A percentile compares a stretch with the other conserved stretches of the same genome.
Conservation (phyloP, 2,113 vertebrate genomes). For the Zosterops pallidus region DNA sequence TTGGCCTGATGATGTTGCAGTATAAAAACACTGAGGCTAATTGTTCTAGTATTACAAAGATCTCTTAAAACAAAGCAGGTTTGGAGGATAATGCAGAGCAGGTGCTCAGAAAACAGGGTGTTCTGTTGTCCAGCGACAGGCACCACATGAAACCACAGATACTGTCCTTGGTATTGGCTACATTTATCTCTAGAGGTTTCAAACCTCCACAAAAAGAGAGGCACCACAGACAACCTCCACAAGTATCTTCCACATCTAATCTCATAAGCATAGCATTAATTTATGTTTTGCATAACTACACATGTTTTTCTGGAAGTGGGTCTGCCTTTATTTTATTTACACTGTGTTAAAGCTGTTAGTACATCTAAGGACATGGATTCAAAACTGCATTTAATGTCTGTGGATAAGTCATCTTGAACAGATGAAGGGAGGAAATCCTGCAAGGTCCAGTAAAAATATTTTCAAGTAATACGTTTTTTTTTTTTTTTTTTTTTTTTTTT, state of each 20-base stretch:
- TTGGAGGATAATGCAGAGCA: background rate
- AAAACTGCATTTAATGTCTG: background rate
- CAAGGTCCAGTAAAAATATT: background rate
- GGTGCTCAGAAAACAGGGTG: background rate
- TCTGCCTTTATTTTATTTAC: background rate
- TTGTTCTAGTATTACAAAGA: constrained; percentile 28
- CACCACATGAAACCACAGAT: background rate
- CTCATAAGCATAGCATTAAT: background rate
- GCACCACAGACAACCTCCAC: background rate
- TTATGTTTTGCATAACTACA: background rate
- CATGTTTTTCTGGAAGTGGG: background rate
- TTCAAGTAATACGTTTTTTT: background rate
- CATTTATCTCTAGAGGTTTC: background rate
- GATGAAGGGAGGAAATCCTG: background rate
- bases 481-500: too few relatives aligned
- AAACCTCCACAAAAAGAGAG: background rate
- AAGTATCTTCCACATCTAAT: background rate
- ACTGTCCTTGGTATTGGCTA: background rate
- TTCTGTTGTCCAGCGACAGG: background rate
- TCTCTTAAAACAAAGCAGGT: constrained; percentile 31
- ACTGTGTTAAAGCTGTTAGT: background rate
- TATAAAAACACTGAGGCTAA: constrained; percentile 29
- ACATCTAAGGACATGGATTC: background rate
- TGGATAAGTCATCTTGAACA: background rate
- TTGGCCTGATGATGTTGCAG: background rate